Conservation (phyloP, 2,113 vertebrate genomes). For the Amblyornis subalaris region DNA sequence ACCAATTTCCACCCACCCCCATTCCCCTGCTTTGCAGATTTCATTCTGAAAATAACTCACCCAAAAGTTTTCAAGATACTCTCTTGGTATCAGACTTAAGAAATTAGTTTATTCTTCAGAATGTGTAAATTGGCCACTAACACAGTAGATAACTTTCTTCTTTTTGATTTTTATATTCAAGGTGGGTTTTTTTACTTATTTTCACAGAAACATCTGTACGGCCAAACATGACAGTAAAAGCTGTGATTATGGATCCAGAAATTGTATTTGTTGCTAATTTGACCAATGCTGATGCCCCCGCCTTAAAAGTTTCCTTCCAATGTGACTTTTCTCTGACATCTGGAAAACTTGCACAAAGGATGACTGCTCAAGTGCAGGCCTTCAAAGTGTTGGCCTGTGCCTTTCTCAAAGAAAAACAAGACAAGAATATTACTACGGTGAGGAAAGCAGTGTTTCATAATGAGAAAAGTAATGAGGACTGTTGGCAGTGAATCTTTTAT, state of each 20-base stretch:
- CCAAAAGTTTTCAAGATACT: background rate
- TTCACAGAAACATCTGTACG: slow-evolving; percentile 50
- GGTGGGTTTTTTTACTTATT: background rate
- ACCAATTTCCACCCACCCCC: background rate
- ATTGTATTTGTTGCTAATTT: slow-evolving; percentile 93
- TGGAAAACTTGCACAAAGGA: slow-evolving; percentile 68
- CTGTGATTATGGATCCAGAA: slow-evolving; percentile 88
- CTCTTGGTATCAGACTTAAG: background rate
- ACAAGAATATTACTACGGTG: slow-evolving; percentile 84
- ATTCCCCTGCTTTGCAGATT: background rate
- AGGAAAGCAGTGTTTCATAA: background rate
- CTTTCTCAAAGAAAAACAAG: slow-evolving; percentile 79
- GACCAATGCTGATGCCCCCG: slow-evolving; percentile 84
- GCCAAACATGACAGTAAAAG: slow-evolving; percentile 72
- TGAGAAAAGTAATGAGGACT: background rate
- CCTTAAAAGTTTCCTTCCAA: slow-evolving; percentile 87
- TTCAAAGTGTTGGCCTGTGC: slow-evolving; percentile 91
- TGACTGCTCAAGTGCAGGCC: slow-evolving; percentile 79
- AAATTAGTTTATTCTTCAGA: background rate
- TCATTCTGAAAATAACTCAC: background rate
- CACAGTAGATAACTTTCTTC: background rate
- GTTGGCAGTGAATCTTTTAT: background rate
- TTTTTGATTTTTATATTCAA: background rate
- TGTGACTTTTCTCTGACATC: slow-evolving; percentile 78
- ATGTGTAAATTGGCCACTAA: background rate